A percentile compares a stretch with the other conserved stretches of the same genome.
Evolutionary conservation across 2,797 vertebrate genomes (phyloP).

Genomic region (Malacoraja senta): DNA sequence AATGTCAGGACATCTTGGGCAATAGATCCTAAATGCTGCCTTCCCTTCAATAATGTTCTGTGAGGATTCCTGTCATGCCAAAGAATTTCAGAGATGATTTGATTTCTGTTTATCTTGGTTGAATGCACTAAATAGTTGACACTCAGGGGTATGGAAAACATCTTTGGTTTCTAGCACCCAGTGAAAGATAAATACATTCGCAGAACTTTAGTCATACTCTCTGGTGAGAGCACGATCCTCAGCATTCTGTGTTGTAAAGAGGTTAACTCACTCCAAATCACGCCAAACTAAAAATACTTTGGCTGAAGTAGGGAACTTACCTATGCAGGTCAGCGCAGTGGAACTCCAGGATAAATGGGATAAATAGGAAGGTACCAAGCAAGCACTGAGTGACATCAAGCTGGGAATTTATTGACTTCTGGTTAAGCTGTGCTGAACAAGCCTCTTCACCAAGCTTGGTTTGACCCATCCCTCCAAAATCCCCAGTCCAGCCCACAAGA

Average conservation of each 20-base stretch:
- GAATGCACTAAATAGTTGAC: not conserved
- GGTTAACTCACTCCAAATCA: not conserved
- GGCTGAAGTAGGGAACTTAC: not conserved
- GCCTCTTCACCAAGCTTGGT: not conserved
- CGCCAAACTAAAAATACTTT: not conserved
- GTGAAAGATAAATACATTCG: not conserved
- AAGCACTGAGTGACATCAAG: not conserved
- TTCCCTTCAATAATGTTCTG: not conserved
- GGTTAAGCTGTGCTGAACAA: not conserved
- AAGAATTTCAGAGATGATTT: not conserved
- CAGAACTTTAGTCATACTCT: not conserved
- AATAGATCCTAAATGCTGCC: not conserved
- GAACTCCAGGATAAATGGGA: not conserved
- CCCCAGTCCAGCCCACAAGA: not conserved
- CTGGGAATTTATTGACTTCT: not conserved
- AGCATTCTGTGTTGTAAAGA: not conserved
- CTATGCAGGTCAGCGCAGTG: not conserved
- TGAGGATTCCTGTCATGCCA: not conserved
- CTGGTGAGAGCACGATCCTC: not conserved
- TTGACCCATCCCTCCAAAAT: not conserved
- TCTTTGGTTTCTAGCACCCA: not conserved
- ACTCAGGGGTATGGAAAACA: not conserved
- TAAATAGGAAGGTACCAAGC: not conserved
- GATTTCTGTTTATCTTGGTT: not conserved
- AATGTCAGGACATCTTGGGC: not conserved